Evolutionary conservation across 2,888 invertebrate species (phyloP).

Genomic region (Thymelicus lineola): DNA sequence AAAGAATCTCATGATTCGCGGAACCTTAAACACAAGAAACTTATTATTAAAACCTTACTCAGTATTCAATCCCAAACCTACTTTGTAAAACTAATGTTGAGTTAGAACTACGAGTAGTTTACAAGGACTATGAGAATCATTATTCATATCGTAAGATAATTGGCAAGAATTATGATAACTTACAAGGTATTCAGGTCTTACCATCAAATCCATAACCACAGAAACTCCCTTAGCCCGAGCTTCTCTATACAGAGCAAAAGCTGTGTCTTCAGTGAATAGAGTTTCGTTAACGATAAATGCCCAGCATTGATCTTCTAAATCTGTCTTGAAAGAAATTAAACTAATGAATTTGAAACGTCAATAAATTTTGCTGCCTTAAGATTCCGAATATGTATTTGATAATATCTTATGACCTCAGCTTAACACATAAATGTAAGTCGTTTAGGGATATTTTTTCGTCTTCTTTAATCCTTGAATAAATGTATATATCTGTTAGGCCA

Average conservation of each 20-base stretch:
- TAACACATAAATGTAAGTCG: too few relatives aligned
- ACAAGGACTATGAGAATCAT: too few relatives aligned
- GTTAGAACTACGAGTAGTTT: too few relatives aligned
- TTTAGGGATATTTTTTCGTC: too few relatives aligned
- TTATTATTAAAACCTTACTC: too few relatives aligned
- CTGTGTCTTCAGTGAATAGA: constrained; percentile 90
- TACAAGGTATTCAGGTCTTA: constrained; percentile 43
- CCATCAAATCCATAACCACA: constrained; percentile 89
- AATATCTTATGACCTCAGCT: too few relatives aligned
- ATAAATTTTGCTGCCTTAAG: constrained; percentile 8
- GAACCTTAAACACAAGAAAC: constrained; percentile 69
- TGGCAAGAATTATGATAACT: too few relatives aligned
- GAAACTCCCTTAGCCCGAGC: constrained; percentile 83
- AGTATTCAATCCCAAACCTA: too few relatives aligned
- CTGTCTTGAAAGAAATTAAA: constrained; percentile 61
- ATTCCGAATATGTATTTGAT: too few relatives aligned
- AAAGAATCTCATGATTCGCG: constrained; percentile 90
- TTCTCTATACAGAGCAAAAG: constrained; percentile 88
- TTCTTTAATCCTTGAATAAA: background rate
- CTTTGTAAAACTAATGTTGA: too few relatives aligned
- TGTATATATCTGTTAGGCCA: background rate
- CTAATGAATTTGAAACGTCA: constrained; percentile 17
- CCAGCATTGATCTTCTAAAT: constrained; percentile 91
- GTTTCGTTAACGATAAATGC: constrained; percentile 89
- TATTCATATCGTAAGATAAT: too few relatives aligned